Conservation (phyloP, 92 coral and sea anemone species). For the Diadumene lineata region DNA sequence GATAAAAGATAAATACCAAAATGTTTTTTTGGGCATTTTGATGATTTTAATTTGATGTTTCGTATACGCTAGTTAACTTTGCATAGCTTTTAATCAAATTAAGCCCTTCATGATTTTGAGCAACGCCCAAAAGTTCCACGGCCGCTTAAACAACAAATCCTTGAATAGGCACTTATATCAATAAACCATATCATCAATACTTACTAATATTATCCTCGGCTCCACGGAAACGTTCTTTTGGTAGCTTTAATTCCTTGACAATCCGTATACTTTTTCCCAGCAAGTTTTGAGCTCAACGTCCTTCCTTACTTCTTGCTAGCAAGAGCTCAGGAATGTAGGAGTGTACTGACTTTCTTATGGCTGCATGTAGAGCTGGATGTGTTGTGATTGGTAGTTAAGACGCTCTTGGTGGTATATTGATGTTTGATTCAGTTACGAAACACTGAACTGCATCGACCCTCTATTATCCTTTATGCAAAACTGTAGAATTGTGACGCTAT, state of each 20-base stretch:
- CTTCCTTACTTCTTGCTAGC: slow-evolving; percentile 6
- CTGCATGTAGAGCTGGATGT: not conserved
- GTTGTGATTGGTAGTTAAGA: slow-evolving; percentile 14
- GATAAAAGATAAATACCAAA: too few relatives aligned
- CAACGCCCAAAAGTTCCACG: slow-evolving; percentile 12
- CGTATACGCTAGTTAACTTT: too few relatives aligned
- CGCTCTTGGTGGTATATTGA: slow-evolving; percentile 24
- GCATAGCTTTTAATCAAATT: too few relatives aligned
- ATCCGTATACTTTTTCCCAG: not conserved
- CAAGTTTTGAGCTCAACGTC: not conserved
- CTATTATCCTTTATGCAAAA: slow-evolving; percentile 2
- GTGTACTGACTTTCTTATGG: not conserved
- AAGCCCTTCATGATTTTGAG: not conserved
- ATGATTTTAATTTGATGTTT: too few relatives aligned
- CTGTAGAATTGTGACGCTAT: not conserved
- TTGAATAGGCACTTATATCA: too few relatives aligned
- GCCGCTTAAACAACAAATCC: too few relatives aligned
- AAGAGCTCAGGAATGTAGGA: slow-evolving; percentile 24
- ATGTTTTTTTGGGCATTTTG: too few relatives aligned
- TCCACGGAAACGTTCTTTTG: not conserved
- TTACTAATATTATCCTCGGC: not conserved
- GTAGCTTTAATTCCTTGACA: not conserved
- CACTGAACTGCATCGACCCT: not conserved
- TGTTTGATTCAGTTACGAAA: slow-evolving; percentile 13
- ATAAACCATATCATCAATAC: not conserved